Conservation (phyloP, 1,140 invertebrate genomes). For the Neodiprion fabricii region DNA sequence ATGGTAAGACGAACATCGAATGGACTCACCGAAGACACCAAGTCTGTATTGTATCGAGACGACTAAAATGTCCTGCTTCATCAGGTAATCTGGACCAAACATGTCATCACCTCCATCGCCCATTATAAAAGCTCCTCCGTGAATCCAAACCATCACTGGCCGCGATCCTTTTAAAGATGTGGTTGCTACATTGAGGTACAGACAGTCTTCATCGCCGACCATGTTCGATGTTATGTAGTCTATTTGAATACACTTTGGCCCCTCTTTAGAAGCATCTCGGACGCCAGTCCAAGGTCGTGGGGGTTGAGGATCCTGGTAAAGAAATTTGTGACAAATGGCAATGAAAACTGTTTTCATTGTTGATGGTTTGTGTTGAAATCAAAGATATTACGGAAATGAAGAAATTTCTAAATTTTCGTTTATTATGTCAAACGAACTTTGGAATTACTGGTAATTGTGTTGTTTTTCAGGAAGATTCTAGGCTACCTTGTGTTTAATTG, state of each 20-base stretch:
- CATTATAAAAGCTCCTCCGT: conserved; percentile 42
- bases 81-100: conserved; percentile 46
- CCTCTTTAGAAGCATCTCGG: conserved; percentile 34
- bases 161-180: conserved; percentile 63
- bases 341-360: no score
- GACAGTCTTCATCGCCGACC: conserved; percentile 74
- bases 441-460: no score
- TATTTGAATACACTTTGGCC: conserved; percentile 26
- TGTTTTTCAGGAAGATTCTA: no score
- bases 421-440: no score
- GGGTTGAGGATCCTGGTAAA: conserved; percentile 26
- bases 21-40: not conserved
- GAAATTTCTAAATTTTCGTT: no score
- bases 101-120: conserved; percentile 34
- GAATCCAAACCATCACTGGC: conserved; percentile 21
- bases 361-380: no score
- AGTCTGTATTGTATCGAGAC: conserved; percentile 42
- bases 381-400: no score
- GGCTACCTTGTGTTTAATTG: no score
- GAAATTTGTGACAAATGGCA: no score
- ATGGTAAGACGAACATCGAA: no score
- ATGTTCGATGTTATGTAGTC: conserved; percentile 32
- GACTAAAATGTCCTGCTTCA: conserved; percentile 52
- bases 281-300: conserved; percentile 37
- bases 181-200: conserved; percentile 81